phyloP scores from a whole-genome alignment of 2,113 vertebrate species.

The Vulpes ferrilata region DNA sequence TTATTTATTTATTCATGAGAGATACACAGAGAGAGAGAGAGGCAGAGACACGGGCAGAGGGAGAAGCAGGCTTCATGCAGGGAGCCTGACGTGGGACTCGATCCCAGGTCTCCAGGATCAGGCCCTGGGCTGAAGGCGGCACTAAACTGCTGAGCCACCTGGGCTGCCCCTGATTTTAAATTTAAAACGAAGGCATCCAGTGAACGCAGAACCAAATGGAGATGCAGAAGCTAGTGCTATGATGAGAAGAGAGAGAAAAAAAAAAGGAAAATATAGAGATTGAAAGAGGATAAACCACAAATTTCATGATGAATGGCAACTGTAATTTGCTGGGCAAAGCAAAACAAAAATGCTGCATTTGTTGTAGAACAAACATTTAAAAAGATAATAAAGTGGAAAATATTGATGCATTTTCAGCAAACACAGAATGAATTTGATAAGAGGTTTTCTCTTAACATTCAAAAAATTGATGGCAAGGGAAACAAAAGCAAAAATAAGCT shows the following conservation, averaged over 20 bases:
- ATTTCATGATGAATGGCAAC: not conserved
- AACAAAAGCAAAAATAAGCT: not conserved
- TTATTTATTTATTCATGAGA: too few species aligned
- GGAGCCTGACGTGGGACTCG: too few species aligned
- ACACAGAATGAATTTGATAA: not conserved
- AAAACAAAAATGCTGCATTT: not conserved
- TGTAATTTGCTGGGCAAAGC: not conserved
- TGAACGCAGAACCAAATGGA: not conserved
- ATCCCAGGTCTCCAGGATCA: too few species aligned
- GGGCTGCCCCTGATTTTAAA: not conserved
- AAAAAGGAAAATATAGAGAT: not conserved
- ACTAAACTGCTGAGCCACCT: too few species aligned
- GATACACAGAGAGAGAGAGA: too few species aligned
- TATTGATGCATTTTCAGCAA: not conserved
- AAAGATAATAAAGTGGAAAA: not conserved
- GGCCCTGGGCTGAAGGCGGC: too few species aligned
- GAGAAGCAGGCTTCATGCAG: too few species aligned
- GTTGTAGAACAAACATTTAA: not conserved
- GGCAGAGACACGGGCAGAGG: too few species aligned
- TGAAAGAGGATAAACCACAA: not conserved
- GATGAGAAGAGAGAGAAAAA: not conserved
- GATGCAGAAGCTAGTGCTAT: not conserved
- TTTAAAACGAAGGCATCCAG: not conserved
- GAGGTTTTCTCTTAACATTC: not conserved
- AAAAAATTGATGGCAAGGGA: not conserved